These are phyloP conservation scores for Gorsachius magnificus DNA, from an alignment of 2,797 vertebrate genomes.

Conservation along the genomic window DNA sequence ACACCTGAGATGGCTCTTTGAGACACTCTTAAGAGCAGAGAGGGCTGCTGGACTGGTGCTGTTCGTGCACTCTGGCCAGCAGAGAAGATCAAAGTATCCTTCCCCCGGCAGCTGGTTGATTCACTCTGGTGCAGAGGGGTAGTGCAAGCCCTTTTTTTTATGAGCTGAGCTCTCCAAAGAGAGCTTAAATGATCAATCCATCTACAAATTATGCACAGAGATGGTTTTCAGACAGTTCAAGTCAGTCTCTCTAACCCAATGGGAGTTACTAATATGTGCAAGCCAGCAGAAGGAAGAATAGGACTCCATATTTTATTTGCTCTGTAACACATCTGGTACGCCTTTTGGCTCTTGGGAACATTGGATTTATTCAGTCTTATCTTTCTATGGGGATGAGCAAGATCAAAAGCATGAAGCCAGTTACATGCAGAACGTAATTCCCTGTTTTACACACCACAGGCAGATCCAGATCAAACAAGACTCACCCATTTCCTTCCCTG, in stretches of 20 bases:
- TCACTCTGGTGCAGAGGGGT: neutral
- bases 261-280: neutral
- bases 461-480: conserved; percentile 23
- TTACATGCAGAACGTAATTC: neutral
- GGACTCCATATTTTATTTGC: neutral
- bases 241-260: neutral
- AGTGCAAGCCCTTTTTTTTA: neutral
- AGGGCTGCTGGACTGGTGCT: neutral
- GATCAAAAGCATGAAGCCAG: conserved; percentile 9
- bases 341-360: conserved; percentile 10
- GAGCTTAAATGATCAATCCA: neutral
- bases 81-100: neutral
- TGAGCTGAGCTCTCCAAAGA: neutral
- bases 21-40: neutral
- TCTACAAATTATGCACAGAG: neutral
- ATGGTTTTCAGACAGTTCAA: neutral
- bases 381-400: conserved; percentile 42
- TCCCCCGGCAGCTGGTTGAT: neutral
- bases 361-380: conserved; percentile 37
- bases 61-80: rapidly evolving
- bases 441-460: neutral
- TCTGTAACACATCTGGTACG: conserved; percentile 15
- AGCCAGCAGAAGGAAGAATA: conserved; percentile 3
- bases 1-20: neutral
- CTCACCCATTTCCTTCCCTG: neutral